These are phyloP conservation scores for Lasioglossum figueresi DNA, from an alignment of 2,888 invertebrate species.

Conservation along the genomic window DNA sequence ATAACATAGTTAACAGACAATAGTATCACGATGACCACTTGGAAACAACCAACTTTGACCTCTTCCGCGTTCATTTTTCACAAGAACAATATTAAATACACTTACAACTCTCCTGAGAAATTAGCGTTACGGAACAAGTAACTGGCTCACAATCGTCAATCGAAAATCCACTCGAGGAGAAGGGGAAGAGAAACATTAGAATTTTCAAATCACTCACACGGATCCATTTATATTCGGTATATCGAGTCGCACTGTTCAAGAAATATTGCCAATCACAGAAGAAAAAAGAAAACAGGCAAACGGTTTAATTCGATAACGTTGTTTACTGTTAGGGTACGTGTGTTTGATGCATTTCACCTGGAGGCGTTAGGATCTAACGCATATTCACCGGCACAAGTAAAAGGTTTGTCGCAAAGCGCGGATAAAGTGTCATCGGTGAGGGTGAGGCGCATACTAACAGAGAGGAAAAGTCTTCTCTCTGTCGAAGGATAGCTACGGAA, in stretches of 20 bases:
- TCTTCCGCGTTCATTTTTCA: constrained; percentile 77
- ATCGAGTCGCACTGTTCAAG: neutral
- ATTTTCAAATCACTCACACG: neutral
- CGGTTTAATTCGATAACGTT: neutral
- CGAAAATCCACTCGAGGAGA: neutral
- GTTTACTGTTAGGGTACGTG: neutral
- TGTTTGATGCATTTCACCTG: neutral
- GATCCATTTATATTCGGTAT: constrained; percentile 12
- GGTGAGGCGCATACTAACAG: constrained; percentile 74
- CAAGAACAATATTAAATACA: neutral
- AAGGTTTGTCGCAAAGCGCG: constrained; percentile 45
- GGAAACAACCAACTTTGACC: constrained; percentile 79
- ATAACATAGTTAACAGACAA: constrained; percentile 81
- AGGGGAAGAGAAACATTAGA: neutral
- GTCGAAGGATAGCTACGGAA: constrained; percentile 59
- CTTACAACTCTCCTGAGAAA: neutral
- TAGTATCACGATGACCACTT: constrained; percentile 78
- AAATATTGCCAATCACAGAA: neutral
- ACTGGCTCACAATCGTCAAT: neutral
- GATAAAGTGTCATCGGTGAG: constrained; percentile 73
- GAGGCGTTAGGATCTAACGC: neutral
- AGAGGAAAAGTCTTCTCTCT: constrained; percentile 56
- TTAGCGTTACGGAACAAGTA: neutral
- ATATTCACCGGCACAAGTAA: constrained; percentile 15
- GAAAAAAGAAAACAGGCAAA: neutral